Base-by-base conservation (phyloP, 2,888 invertebrate genomes). In the Abrostola triplasia region DNA sequence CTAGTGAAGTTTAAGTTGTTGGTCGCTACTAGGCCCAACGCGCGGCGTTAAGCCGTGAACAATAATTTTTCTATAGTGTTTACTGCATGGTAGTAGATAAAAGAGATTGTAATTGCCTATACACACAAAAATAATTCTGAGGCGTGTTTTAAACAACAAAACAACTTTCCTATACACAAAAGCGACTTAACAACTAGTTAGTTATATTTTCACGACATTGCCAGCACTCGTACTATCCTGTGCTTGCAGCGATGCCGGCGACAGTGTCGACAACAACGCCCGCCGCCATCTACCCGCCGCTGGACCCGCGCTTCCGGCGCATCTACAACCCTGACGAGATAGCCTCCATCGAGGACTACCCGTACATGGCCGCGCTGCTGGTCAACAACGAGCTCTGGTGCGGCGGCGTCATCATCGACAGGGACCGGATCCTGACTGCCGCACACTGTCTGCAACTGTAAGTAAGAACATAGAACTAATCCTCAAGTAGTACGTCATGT, bases 381-480 rank as follows among this genome's bases (percentile, higher is more conserved):
- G 88, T 94, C 11, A 93, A 93, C 85, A 79, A 82, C 9, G 82
- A 92, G 70, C 82, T 93, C 36, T 94, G 94, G 94, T 94, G 94
- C 57, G 93, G 92, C 0, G 94, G 84, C 0, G 93, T 86, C 52
- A 77, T 94, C 56, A 84, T 94, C 0, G 85, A 80, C 2, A 64
- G 64, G 0, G 92, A 94, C 55, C 81, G 77, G 9, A 82, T 93
- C 10, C 70, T 94, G 0, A 93, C 94, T 0, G 94, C 94, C 0
- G 94, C 94, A 0, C 93, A 94, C 64, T 94, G 94, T 56, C 73
- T 94, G 55, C 93, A 94, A 70, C 70, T 94, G 94, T 94, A 67
- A 82, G 92, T 44, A 4, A 7, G 41, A 38, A 49, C 55, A 73
- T 5, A 83, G 4, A 24, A 24, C 24, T 24, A 24, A 24, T 24